Evolutionary conservation across 2,888 invertebrate genomes (phyloP).

Genomic region (Quadriops clusia): DNA sequence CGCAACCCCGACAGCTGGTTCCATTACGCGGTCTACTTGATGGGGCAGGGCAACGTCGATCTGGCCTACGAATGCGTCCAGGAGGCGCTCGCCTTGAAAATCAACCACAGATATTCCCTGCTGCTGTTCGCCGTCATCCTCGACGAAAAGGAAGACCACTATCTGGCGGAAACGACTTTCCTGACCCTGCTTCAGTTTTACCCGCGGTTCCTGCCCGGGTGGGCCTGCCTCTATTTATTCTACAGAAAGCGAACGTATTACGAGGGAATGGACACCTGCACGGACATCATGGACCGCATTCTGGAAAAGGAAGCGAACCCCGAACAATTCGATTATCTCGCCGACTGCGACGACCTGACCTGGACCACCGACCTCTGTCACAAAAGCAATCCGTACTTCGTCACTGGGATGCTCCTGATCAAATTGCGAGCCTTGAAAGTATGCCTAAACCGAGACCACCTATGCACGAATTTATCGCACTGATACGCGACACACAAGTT

Average conservation of each 20-base stretch:
- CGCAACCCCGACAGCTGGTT: constrained; percentile 31
- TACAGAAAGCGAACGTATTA: constrained; percentile 24
- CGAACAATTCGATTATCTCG: constrained; percentile 18
- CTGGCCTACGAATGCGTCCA: constrained; percentile 29
- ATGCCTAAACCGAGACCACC: too few relatives aligned
- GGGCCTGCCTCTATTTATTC: constrained; percentile 30
- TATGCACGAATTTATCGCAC: too few relatives aligned
- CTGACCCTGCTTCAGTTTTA: constrained; percentile 25
- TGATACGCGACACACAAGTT: too few relatives aligned
- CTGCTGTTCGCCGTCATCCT: constrained; percentile 27
- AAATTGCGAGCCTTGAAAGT: constrained; percentile 22
- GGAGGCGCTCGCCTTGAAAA: constrained; percentile 25
- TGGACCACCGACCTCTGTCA: constrained; percentile 24
- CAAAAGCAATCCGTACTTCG: constrained; percentile 21
- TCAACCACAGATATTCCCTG: constrained; percentile 25
- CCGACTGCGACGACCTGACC: constrained; percentile 23
- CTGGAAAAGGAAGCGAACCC: constrained; percentile 17
- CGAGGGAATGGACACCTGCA: constrained; percentile 28
- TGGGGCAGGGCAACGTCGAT: constrained; percentile 23
- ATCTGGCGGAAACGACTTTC: constrained; percentile 32
- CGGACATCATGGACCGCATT: constrained; percentile 28
- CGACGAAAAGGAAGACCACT: constrained; percentile 21
- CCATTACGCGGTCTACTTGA: constrained; percentile 30
- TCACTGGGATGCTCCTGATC: constrained; percentile 25
- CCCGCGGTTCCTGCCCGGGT: constrained; percentile 30